Conservation (phyloP, 2,888 invertebrate genomes). For the Andrena dorsata region DNA sequence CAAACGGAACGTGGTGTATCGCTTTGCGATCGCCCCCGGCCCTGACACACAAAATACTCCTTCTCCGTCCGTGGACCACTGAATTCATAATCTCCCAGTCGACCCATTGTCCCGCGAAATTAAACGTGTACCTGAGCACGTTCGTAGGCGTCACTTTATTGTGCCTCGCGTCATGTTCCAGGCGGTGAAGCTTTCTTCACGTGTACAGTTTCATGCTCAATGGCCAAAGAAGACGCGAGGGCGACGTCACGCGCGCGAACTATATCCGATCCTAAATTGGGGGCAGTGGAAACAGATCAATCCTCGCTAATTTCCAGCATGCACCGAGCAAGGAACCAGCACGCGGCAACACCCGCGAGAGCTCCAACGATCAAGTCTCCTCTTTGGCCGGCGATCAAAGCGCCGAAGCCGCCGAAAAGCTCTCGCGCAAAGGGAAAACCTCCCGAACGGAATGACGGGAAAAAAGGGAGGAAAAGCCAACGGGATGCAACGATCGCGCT, state of each 20-base stretch:
- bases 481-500: conserved; percentile 13
- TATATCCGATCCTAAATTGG: too few relatives aligned
- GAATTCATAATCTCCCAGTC: conserved; percentile 49
- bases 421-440: conserved; percentile 8
- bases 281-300: too few relatives aligned
- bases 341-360: neutral
- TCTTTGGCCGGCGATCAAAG: conserved; percentile 14
- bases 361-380: conserved; percentile 2
- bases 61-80: conserved; percentile 35
- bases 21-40: conserved; percentile 63
- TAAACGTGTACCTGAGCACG: conserved; percentile 52
- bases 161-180: neutral
- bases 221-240: too few relatives aligned
- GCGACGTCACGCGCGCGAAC: too few relatives aligned
- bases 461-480: conserved; percentile 19
- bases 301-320: too few relatives aligned
- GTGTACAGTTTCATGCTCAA: too few relatives aligned
- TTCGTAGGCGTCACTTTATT: conserved; percentile 22
- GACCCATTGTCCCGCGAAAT: conserved; percentile 56
- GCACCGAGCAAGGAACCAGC: neutral
- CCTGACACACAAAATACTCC: conserved; percentile 63
- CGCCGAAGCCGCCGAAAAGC: conserved; percentile 3
- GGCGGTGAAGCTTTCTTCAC: neutral
- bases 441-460: neutral
- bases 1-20: conserved; percentile 63